Base-by-base conservation (phyloP, 2,113 vertebrate genomes). In the Todiramphus saurophagus region DNA sequence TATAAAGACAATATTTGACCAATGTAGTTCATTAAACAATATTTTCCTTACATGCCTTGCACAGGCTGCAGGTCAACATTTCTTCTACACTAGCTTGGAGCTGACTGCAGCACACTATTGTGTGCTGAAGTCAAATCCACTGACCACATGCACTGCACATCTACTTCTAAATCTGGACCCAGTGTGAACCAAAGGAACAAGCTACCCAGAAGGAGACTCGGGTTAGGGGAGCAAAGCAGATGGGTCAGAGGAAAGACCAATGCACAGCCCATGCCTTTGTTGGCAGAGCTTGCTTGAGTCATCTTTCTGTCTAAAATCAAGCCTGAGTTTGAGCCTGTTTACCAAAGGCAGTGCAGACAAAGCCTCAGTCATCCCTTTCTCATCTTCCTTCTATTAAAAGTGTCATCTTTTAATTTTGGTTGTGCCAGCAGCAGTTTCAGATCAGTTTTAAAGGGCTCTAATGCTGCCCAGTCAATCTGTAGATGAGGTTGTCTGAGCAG, bases 121-220 rank as follows among this genome's bases (percentile, higher is more conserved):
- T 46, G 33, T 44, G n/a, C 30, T 55, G 43, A 55, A 63, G 23
- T 17, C 21, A 4, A n/a, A 1, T 8, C 16, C 35, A 5, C 28
- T 50, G 56, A 50, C 5, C 12, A 16, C 46, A 35, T 63, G 56
- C 21, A 20, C 44, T 48, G 17, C 33, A 41, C 1, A 4, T 33
- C 51, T 41, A 21, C 30, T 48, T 60, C 39, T 12, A 11, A 73
- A 69, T 12, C 25, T 46, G 5, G 23, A 60, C 24, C 27, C 30
- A 56, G 23, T 6, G 7, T 24, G 25, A 44, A 56, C 30, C 27
- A 60, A 44, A 86, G 35, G 21, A 73, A 17, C 4, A 13, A 7
- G 11, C 3, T 74, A 6, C 8, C 16, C n/a, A 13, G 2, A 7
- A 55, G 5, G 11, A 10, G 6, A 41, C 14, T 41, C 3, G 8